A percentile compares a stretch with the other conserved stretches of the same genome.
Evolutionary conservation across 2,797 vertebrate species (phyloP).

Genomic region (Pitangus sulphuratus): DNA sequence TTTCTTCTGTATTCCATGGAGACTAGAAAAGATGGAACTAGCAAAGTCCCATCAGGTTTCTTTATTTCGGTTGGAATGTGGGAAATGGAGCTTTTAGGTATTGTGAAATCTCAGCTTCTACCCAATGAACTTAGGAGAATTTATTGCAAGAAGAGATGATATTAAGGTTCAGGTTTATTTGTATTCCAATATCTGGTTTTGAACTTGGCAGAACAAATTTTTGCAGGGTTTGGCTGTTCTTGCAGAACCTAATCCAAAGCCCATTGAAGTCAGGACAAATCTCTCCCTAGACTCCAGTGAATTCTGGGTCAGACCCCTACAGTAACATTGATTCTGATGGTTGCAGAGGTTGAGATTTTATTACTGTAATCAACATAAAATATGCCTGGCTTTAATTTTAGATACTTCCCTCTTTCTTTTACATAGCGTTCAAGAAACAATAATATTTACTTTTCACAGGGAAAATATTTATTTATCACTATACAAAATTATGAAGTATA

Average conservation of each 20-base stretch:
- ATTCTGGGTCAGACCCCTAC: slow-evolving; percentile 60
- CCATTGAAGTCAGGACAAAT: slow-evolving; percentile 57
- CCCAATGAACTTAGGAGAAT: slow-evolving; percentile 38
- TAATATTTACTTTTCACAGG: background rate
- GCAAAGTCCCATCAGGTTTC: slow-evolving; percentile 18
- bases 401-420: background rate
- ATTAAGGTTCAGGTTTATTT: slow-evolving; percentile 66
- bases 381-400: slow-evolving; percentile 44
- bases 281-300: slow-evolving; percentile 63
- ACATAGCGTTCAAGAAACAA: background rate
- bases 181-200: slow-evolving; percentile 59
- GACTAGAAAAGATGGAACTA: background rate
- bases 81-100: slow-evolving; percentile 37
- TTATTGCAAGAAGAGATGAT: slow-evolving; percentile 60
- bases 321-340: slow-evolving; percentile 50
- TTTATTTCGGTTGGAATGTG: slow-evolving; percentile 54
- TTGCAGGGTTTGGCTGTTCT: slow-evolving; percentile 61
- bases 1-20: background rate
- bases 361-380: slow-evolving; percentile 56
- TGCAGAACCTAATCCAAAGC: slow-evolving; percentile 58
- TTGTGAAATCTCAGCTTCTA: slow-evolving; percentile 52
- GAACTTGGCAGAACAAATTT: slow-evolving; percentile 58
- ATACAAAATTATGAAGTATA: background rate
- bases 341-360: slow-evolving; percentile 62
- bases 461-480: slow-evolving; percentile 13